Evolutionary conservation across 2,113 vertebrate species (phyloP).

Genomic region (Cathartes aura): DNA sequence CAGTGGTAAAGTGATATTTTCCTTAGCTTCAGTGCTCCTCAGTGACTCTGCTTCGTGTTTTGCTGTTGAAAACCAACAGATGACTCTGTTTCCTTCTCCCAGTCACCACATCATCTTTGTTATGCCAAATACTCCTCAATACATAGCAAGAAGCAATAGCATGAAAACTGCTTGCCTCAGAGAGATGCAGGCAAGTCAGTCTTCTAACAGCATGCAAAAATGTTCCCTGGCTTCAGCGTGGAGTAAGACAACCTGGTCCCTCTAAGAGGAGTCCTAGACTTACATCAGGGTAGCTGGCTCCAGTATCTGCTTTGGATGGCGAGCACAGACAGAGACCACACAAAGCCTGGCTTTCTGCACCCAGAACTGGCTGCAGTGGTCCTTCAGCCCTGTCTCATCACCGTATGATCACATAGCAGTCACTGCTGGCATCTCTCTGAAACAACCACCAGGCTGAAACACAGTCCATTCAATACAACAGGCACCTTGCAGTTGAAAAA

Average conservation of each 20-base stretch:
- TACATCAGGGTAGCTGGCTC: fast-evolving
- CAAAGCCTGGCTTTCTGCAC: background rate
- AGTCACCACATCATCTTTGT: background rate
- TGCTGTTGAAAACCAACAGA: background rate
- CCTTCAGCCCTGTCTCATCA: background rate
- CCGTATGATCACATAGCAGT: background rate
- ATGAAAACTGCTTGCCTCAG: background rate
- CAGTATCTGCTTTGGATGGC: background rate
- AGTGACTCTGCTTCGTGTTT: background rate
- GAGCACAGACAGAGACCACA: no score
- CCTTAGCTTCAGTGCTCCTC: background rate
- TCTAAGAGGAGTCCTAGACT: background rate
- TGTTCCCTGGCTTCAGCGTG: background rate
- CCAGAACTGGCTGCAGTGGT: fast-evolving
- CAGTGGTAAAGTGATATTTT: background rate
- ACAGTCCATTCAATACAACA: fast-evolving
- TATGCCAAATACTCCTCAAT: background rate
- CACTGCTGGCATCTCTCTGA: background rate
- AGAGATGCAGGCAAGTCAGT: background rate
- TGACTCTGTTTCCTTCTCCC: background rate
- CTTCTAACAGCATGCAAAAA: background rate
- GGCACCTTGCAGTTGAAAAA: fast-evolving
- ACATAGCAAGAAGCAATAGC: background rate
- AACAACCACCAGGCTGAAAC: background rate
- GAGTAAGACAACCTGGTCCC: no score